A percentile compares a stretch with the other conserved stretches of the same genome.
phyloP scores from a whole-genome alignment of 1,140 invertebrate genomes.

The Cotesia chilonis region DNA sequence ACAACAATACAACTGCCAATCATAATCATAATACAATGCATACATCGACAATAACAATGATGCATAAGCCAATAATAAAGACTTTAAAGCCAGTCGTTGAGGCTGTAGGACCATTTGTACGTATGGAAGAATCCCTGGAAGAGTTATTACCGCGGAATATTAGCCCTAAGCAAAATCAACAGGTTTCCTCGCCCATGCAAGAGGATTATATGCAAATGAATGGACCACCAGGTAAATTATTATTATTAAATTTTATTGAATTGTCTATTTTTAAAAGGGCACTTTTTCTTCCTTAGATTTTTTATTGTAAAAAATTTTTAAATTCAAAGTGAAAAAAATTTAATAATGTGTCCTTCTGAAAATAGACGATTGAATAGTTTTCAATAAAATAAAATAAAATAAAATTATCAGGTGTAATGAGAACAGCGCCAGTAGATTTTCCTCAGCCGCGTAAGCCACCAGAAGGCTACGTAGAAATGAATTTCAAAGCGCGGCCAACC shows the following conservation, averaged over 20 bases:
- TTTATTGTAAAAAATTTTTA: no score
- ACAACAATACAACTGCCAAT: conserved; percentile 61
- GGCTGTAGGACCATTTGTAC: conserved; percentile 57
- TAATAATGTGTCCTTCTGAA: no score
- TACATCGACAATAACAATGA: conserved; percentile 48
- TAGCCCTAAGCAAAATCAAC: conserved; percentile 51
- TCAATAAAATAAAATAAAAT: background rate
- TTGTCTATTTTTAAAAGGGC: no score
- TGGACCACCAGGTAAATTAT: conserved; percentile 57
- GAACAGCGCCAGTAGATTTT: conserved; percentile 61
- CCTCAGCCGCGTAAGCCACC: conserved; percentile 61
- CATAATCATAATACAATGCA: conserved; percentile 61
- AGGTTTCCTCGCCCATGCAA: conserved; percentile 58
- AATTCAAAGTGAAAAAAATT: no score
- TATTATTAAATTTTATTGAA: background rate
- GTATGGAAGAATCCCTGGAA: conserved; percentile 54
- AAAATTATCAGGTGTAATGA: conserved; percentile 48
- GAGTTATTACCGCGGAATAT: conserved; percentile 53
- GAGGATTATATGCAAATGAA: conserved; percentile 63
- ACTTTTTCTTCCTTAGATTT: no score
- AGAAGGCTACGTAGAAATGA: conserved; percentile 74
- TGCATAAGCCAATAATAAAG: conserved; percentile 58
- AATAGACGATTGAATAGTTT: no score
- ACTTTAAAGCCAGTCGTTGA: conserved; percentile 63
- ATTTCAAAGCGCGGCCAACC: conserved; percentile 57